Percentiles rank a stretch among this genome's conserved stretches.
Evolutionary conservation across 2,888 invertebrate species (phyloP).

Genomic region (Eutolmus rufibarbis): DNA sequence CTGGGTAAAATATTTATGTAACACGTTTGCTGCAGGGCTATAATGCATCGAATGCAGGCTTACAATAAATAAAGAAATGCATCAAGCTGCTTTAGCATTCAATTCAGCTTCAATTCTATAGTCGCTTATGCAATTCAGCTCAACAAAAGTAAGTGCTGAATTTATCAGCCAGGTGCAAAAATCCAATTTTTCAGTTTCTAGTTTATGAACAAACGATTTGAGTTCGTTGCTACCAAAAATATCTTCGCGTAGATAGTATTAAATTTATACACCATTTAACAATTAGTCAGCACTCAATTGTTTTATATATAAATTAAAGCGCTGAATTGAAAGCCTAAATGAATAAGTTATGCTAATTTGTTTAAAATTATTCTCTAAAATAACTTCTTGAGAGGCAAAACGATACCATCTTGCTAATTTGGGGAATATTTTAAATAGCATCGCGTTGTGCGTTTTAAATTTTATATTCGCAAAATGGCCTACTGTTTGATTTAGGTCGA

Average conservation of each 20-base stretch:
- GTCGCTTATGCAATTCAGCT: neutral
- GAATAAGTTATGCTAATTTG: too few species aligned
- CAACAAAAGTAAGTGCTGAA: neutral
- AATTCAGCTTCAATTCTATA: neutral
- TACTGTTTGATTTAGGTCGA: neutral
- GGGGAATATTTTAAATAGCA: neutral
- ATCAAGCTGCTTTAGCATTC: neutral
- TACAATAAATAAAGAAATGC: neutral
- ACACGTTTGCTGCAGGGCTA: neutral
- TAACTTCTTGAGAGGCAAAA: too few species aligned
- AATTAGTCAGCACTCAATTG: too few species aligned
- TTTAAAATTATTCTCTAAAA: too few species aligned
- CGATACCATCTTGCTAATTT: too few species aligned
- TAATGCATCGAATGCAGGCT: neutral
- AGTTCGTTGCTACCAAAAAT: neutral
- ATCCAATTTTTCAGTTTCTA: neutral
- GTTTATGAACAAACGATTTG: neutral
- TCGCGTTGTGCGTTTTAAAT: neutral
- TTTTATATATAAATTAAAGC: too few species aligned
- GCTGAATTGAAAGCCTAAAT: too few species aligned
- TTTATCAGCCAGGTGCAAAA: neutral
- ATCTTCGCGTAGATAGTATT: too few species aligned
- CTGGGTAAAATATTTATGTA: neutral
- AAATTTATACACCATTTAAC: too few species aligned
- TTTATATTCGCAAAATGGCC: neutral